Percentiles rank a stretch among this genome's conserved stretches.
These are phyloP conservation scores for Eumeta japonica DNA, from an alignment of 1,140 invertebrate genomes.

Conservation along the genomic window DNA sequence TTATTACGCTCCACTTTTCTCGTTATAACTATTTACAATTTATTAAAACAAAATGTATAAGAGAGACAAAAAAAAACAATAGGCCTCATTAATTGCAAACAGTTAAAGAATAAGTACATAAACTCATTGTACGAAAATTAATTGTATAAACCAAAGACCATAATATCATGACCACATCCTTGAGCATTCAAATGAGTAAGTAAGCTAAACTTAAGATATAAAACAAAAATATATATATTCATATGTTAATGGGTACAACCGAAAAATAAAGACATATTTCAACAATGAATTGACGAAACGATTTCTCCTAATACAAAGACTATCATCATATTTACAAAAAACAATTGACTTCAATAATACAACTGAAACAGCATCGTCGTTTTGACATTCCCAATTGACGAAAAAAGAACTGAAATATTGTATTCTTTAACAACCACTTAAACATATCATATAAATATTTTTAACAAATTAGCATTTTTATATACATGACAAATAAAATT, in stretches of 20 bases:
- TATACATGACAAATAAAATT: too few species aligned
- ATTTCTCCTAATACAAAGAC: constrained; percentile 26
- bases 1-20: too few species aligned
- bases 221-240: constrained; percentile 24
- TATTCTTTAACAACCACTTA: constrained; percentile 36
- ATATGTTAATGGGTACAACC: too few species aligned
- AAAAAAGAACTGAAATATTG: constrained; percentile 45
- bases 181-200: constrained; percentile 55
- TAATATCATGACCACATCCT: constrained; percentile 50
- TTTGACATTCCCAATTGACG: constrained; percentile 50
- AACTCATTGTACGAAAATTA: too few species aligned
- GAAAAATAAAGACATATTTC: constrained; percentile 44
- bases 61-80: too few species aligned
- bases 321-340: constrained; percentile 26
- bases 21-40: too few species aligned
- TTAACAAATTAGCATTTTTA: too few species aligned
- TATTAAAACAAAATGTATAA: too few species aligned
- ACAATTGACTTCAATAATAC: constrained; percentile 42
- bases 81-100: too few species aligned
- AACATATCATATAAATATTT: too few species aligned
- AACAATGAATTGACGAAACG: constrained; percentile 41
- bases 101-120: too few species aligned
- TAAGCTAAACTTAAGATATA: constrained; percentile 23
- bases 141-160: too few species aligned
- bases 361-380: constrained; percentile 18